A percentile compares a stretch with the other conserved stretches of the same genome.
Evolutionary conservation across 2,113 vertebrate genomes (phyloP).

Genomic region (Isurus oxyrinchus): DNA sequence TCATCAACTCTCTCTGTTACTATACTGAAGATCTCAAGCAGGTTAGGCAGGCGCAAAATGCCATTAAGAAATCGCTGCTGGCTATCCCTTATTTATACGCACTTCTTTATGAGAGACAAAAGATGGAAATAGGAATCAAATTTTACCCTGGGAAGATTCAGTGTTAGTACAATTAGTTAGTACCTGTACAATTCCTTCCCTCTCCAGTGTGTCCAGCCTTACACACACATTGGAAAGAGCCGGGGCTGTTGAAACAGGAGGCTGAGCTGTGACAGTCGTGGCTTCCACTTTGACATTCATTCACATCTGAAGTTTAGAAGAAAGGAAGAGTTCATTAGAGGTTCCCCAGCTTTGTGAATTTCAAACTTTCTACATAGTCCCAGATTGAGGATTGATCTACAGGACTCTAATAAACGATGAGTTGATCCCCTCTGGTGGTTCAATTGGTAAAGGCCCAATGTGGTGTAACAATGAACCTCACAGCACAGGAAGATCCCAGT

Average conservation of each 20-base stretch:
- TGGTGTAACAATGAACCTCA: not conserved
- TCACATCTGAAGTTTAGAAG: not conserved
- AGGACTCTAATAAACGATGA: not conserved
- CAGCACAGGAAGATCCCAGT: not conserved
- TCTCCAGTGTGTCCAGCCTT: no score
- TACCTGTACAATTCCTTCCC: not conserved
- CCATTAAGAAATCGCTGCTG: no score
- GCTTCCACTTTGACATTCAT: not conserved
- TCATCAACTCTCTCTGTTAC: no score
- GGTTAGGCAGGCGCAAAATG: no score
- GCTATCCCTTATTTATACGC: no score
- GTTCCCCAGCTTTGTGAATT: not conserved
- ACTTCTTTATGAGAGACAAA: not conserved
- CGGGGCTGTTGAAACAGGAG: no score
- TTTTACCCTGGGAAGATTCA: not conserved
- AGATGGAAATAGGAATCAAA: not conserved
- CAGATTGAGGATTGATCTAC: not conserved
- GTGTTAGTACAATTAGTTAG: no score
- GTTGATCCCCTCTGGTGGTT: not conserved
- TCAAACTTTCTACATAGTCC: not conserved
- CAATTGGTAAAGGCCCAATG: not conserved
- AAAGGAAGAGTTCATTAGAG: not conserved
- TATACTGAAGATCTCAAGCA: no score
- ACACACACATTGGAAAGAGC: no score
- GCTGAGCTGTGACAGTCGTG: no score